Percentiles rank a stretch among this genome's conserved stretches.
Evolutionary conservation across 2,797 vertebrate genomes (phyloP).

Genomic region (Characodon lateralis): DNA sequence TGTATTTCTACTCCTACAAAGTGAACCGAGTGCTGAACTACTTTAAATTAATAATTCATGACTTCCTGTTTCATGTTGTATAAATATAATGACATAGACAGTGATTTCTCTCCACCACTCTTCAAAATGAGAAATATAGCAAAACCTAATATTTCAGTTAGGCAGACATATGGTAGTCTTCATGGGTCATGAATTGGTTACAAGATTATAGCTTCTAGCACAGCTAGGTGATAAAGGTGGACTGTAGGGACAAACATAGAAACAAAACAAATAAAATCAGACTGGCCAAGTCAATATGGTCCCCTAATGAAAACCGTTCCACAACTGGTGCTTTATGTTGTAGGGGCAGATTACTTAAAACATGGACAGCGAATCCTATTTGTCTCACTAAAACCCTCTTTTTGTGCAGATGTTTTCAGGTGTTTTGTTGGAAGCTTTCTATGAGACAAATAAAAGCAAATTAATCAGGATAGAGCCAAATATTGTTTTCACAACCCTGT

Average conservation of each 20-base stretch:
- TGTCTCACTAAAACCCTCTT: neutral
- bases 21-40: no score
- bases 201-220: no score
- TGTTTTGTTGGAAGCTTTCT: neutral
- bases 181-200: no score
- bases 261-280: neutral
- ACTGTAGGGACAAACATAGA: neutral
- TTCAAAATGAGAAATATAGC: no score
- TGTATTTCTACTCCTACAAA: no score
- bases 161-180: no score
- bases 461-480: neutral
- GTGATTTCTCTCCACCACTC: no score
- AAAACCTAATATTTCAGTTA: no score
- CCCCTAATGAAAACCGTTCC: neutral
- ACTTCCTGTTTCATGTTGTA: no score
- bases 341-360: neutral
- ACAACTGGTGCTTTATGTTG: neutral
- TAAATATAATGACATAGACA: no score
- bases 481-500: conserved; percentile 3
- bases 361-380: neutral
- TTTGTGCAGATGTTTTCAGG: neutral
- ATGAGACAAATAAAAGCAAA: neutral
- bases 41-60: no score
- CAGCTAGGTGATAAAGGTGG: neutral
- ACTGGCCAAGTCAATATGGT: neutral